Base-by-base conservation (phyloP, 2,113 vertebrate species). In the Sander lucioperca region DNA sequence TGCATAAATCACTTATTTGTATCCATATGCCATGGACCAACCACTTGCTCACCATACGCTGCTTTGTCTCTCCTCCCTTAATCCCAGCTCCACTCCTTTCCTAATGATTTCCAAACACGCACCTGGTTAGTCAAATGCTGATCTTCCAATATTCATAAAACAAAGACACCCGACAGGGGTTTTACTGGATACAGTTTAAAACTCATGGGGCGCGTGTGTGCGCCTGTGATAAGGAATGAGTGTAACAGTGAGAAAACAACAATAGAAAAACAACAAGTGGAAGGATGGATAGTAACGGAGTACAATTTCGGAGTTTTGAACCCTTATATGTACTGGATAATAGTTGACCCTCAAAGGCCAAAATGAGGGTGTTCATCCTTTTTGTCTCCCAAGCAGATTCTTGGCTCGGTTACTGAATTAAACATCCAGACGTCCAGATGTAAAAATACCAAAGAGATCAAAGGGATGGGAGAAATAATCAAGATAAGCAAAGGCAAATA, bases 381-480 rank as follows among this genome's bases (percentile, higher is more conserved):
- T 86, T 79, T 85, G 83, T 84, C 57, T 78, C n/a, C 6, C 0
- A 9, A 84, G 61, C 83, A 85, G 71, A 87, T 90, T 88, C 58
- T 88, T 89, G 88, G 85, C 85, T 79, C 50, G 27, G 74, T 30
- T 79, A 21, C 30, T 33, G 36, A 87, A 82, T 56, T 75, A 23
- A 62, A 84, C 67, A 72, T 83, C 74, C 84, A 88, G 70, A 87
- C 23, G 48, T 81, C 79, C 69, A 86, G 79, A 88, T 88, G 80
- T 90, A 79, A 71, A 83, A 88, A 86, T 85, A 73, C 77, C 72
- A 69, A 71, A 83, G 69, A 83, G 79, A 84, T 86, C 68, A 58
- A n/a, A 79, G 53, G 76, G 51, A 74, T 87, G 62, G 65, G 68
- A 83, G 13, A 54, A 74, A 61, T 67, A 74, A 70, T 82, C 39